Conservation (phyloP, 2,113 vertebrate genomes). For the Platycercus adscitus region DNA sequence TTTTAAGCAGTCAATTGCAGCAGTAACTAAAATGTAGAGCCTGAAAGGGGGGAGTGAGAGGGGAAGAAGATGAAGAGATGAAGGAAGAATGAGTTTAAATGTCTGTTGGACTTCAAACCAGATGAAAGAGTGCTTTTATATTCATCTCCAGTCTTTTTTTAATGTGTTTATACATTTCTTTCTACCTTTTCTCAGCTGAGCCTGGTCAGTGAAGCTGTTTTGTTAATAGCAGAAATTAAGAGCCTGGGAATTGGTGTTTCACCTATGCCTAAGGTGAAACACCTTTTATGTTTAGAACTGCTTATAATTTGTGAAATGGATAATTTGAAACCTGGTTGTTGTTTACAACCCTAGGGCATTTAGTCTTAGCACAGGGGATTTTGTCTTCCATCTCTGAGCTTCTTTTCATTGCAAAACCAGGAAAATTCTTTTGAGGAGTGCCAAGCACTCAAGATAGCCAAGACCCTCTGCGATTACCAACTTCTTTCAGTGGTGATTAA, state of each 20-base stretch:
- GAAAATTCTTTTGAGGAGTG: not conserved
- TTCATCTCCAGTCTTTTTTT: not conserved
- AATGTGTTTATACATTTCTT: not conserved
- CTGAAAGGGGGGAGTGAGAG: not conserved
- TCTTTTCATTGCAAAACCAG: not conserved
- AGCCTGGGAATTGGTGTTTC: not conserved
- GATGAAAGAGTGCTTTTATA: not conserved
- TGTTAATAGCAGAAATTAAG: not conserved
- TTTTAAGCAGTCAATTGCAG: not conserved
- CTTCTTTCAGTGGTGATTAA: not conserved
- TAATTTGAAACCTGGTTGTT: not conserved
- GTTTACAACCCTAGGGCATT: not conserved
- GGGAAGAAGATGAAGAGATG: fast-evolving
- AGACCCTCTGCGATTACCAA: not conserved
- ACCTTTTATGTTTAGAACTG: not conserved
- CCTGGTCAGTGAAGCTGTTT: not conserved
- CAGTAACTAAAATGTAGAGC: not conserved
- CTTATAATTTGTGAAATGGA: not conserved
- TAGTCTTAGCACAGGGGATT: not conserved
- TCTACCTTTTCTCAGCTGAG: not conserved
- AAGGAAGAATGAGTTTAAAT: not conserved
- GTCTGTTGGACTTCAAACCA: not conserved
- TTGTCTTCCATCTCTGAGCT: not conserved
- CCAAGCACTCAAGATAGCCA: not conserved
- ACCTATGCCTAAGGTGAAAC: not conserved